Base-by-base conservation (phyloP, 2,113 vertebrate species). In the Vulpes vulpes region DNA sequence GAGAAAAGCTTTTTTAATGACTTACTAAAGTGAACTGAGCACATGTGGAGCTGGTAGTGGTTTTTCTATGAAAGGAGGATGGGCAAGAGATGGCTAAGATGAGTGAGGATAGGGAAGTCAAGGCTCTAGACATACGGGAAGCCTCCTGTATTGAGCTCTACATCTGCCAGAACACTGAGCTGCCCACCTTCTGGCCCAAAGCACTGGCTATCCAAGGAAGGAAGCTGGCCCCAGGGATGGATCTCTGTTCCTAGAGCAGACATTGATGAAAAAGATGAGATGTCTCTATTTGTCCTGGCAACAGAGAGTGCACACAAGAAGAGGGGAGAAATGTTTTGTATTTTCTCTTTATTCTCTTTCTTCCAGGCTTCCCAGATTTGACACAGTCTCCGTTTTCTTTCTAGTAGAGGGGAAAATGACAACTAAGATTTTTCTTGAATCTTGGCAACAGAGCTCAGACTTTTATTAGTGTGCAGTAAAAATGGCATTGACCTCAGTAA, bases 401-500 rank as follows among this genome's bases (percentile, higher is more conserved):
- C 78, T 84, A 79, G 12, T 51, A 43, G 38, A 92, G 43, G 74
- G 78, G 17, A 80, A 92, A 89, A 86, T 57, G 59, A 89, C 60
- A 78, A 53, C 25, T 57, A 93, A 76, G 23, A 95, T 96, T 94
- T 91, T 81, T 95, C 49, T 71, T 86, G 62, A 95, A 57, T 64
- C 81, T 74, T 84, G 69, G 94, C 76, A 90, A 25, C 20, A 92
- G 67, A 96, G 57, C 30, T 79, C 38, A 49, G 53, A 57, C 51
- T 95, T 97, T 83, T 94, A 96, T 95, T 78, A 97, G 73, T 8
- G 5, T 84, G 55, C 73, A 90, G 55, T 93, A 81, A 97, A 97
- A 90, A 87, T 93, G 82, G 43, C 71, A 78, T 23, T 89, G 71
- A 80, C 81, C 59, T n/a, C 74, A 89, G 14, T 62, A 86, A 91